Evolutionary conservation across 2,888 invertebrate species (phyloP).

Genomic region (Drosophila greeni): DNA sequence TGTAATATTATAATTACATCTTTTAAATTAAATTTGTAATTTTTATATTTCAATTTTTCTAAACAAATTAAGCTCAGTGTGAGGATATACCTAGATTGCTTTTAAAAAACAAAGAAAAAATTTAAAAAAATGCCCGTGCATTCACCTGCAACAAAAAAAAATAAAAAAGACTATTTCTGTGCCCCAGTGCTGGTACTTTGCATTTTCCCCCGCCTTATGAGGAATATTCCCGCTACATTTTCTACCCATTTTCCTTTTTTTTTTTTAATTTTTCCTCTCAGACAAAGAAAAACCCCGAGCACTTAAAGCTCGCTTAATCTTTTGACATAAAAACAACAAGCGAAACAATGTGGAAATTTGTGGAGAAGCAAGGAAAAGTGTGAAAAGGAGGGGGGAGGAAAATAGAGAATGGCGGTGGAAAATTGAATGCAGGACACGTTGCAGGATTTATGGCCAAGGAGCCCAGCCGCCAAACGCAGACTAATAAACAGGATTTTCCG

Average conservation of each 20-base stretch:
- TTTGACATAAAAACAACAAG: slow-evolving; percentile 28
- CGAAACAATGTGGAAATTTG: slow-evolving; percentile 22
- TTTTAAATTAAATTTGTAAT: no score
- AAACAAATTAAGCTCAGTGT: neutral
- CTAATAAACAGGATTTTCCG: slow-evolving; percentile 55
- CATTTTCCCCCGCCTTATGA: slow-evolving; percentile 2
- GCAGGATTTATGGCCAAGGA: slow-evolving; percentile 62
- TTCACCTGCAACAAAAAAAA: neutral
- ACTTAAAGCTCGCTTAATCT: slow-evolving; percentile 40
- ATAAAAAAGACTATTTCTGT: slow-evolving; percentile 2
- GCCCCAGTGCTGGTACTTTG: slow-evolving; percentile 3
- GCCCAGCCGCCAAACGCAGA: slow-evolving; percentile 59
- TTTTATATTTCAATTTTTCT: neutral
- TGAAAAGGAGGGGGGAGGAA: neutral
- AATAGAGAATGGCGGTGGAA: slow-evolving; percentile 20
- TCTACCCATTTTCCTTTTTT: neutral
- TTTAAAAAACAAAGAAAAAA: slow-evolving; percentile 8
- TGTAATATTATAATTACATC: neutral
- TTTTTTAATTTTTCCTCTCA: neutral
- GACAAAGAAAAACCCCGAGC: slow-evolving; percentile 13
- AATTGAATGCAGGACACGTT: slow-evolving; percentile 68
- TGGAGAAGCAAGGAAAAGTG: neutral
- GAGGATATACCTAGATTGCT: neutral
- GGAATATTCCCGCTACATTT: slow-evolving; percentile 3
- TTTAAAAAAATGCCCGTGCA: no score